Percentiles rank a stretch among this genome's conserved stretches.
These are phyloP conservation scores for Tiliacea citrago DNA, from an alignment of 2,888 invertebrate genomes.

Conservation along the genomic window DNA sequence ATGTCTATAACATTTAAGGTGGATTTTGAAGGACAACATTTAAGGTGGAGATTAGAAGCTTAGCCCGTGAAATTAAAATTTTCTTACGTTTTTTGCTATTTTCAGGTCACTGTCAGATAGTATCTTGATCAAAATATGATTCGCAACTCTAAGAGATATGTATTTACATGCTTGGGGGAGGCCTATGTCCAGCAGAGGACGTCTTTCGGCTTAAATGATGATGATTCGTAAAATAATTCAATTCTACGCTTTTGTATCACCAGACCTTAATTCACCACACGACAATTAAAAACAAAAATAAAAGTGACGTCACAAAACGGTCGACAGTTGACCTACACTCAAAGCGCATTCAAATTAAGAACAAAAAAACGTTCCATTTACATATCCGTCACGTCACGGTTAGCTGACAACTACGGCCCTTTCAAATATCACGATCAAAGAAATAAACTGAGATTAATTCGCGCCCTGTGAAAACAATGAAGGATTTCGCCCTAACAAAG, in stretches of 20 bases:
- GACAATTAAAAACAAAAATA: slow-evolving; percentile 29
- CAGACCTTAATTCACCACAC: slow-evolving; percentile 7
- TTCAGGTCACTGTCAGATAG: too few species aligned
- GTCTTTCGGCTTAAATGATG: too few species aligned
- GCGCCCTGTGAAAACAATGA: slow-evolving; percentile 86
- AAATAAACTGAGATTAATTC: slow-evolving; percentile 89
- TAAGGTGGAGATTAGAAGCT: too few species aligned
- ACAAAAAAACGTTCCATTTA: slow-evolving; percentile 78
- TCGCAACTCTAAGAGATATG: too few species aligned
- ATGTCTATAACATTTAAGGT: neutral
- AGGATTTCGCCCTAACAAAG: slow-evolving; percentile 79
- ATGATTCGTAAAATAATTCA: neutral
- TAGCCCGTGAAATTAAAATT: too few species aligned
- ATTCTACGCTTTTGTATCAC: slow-evolving; percentile 10
- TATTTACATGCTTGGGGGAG: too few species aligned
- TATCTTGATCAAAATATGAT: too few species aligned
- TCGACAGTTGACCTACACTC: slow-evolving; percentile 65
- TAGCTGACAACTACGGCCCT: slow-evolving; percentile 81
- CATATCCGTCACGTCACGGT: slow-evolving; percentile 82
- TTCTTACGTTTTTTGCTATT: too few species aligned
- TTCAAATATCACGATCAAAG: slow-evolving; percentile 87
- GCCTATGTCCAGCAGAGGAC: too few species aligned
- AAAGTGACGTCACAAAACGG: slow-evolving; percentile 46
- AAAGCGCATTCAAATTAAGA: slow-evolving; percentile 62
- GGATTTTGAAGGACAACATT: too few species aligned